Evolutionary conservation across 1,140 invertebrate species (phyloP), one percentile per base, ranked within the genome.

Genomic region (Diorhabda elongata): DNA sequence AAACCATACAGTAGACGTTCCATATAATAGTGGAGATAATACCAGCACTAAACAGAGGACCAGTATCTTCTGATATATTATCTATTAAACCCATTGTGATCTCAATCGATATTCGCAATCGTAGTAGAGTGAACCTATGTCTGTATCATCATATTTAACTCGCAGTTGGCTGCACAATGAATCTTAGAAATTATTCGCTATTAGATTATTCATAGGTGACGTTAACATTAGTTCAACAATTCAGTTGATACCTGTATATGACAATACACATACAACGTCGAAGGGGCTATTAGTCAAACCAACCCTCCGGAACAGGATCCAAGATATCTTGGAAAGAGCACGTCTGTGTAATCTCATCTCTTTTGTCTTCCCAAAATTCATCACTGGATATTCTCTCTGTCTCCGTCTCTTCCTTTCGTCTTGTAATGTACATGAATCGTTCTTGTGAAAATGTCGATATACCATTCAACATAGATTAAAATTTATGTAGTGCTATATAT

Each of bases 401-500:
- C 26, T 26, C 26, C 26, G 26, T 26, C 26, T 26, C 26, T 26
- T 26, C 58, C 42, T 7, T 43, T 42, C 44, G n/a, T 56, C 58
- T 59, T 60, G 60, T 59, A 67, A 60, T n/a, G 9, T 7, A 60
- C 58, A 67, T 67, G 60, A 67, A 67, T 67, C 65, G 11, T 44
- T 9, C 42, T 43, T 3, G 58, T 43, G 57, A 60, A 67, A 67
- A 67, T 60, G 65, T 67, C 65, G 58, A 67, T 67, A 67, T 67
- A 67, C 58, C 58, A 67, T 67, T 67, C 65, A 67, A 60, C 65
- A 60, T 60, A 67, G 57, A 67, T 67, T 67, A 67, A 59, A 58
- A 58, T 67, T 67, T 67, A 67, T 67, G 65, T 67, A 67, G 65
- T 67, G 44, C 57, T 43, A 67, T 67, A 67, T 67, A 67, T 67